Evolutionary conservation across 2,888 invertebrate genomes (phyloP).

Genomic region (Sclerodermus sp.): DNA sequence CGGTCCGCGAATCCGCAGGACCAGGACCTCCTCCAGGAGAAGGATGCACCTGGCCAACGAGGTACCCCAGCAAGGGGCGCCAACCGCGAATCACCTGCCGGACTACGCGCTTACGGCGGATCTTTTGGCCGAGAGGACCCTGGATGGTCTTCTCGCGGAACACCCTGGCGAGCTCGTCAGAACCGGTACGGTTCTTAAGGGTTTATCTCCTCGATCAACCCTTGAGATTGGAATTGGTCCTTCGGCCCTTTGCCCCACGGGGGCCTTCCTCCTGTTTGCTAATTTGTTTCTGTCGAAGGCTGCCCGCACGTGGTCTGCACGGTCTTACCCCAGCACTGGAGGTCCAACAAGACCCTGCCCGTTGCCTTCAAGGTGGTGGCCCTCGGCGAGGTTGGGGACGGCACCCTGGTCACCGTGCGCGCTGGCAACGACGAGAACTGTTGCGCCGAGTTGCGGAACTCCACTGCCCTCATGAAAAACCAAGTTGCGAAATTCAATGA

Average conservation of each 20-base stretch:
- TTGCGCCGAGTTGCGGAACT: conserved; percentile 91
- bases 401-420: conserved; percentile 88
- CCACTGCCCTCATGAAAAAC: conserved; percentile 93
- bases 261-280: too few relatives aligned
- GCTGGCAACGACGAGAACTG: conserved; percentile 98
- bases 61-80: conserved; percentile 64
- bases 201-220: too few relatives aligned
- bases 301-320: conserved; percentile 69
- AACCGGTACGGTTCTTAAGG: conserved; percentile 77
- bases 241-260: too few relatives aligned
- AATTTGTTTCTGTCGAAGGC: conserved; percentile 24
- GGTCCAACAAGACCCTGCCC: conserved; percentile 95
- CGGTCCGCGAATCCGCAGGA: conserved; percentile 38
- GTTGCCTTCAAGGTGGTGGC: conserved; percentile 94
- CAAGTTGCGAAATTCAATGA: conserved; percentile 98
- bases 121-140: conserved; percentile 78
- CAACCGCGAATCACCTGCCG: conserved; percentile 51
- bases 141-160: conserved; percentile 83
- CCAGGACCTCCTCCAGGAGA: conserved; percentile 45
- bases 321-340: conserved; percentile 92
- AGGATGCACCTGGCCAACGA: conserved; percentile 81
- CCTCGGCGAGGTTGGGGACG: conserved; percentile 89
- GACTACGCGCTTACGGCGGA: conserved; percentile 76
- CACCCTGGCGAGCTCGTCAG: conserved; percentile 91
- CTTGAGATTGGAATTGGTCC: too few relatives aligned